Evolutionary conservation across 1,140 invertebrate genomes (phyloP), one percentile per base, ranked within the genome.

Genomic region (Bombus sylvicola): DNA sequence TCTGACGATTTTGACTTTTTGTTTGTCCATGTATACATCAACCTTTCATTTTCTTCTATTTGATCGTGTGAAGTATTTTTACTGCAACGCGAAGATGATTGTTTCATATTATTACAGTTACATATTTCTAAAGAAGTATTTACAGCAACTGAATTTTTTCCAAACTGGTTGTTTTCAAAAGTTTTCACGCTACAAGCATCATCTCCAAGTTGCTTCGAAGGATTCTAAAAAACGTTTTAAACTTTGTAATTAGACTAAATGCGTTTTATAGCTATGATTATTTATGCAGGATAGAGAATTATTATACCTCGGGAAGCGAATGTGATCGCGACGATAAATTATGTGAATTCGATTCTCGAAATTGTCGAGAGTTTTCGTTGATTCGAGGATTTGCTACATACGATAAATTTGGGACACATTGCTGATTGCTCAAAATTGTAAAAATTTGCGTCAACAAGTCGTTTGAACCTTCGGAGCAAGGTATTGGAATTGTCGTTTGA

Each of bases 361-460:
- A n/a, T 12, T 25, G 57, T 25, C 22, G 25, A 25, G 64, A 47
- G 12, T 53, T 84, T 34, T 88, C 57, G n/a, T 83, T 8, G 39
- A 73, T 41, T 41, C 73, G 77, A 28, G 41, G 22, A 41, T 22
- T 77, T 28, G 77, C 10, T 34, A 64, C 39, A 15, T 88, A 73
- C 1, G 73, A 31, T 39, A 89, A 74, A 69, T 88, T 89, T 18
- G 81, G 68, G 31, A 88, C 69, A n/a, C 37, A 73, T 39, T 81
- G 87, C n/a, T 85, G 82, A 25, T 37, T 84, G 31, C 53, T 83
- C 13, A 89, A 37, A 18, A 86, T 66, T 18, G 53, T 47, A 15
- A 86, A 86, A 62, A 88, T 57, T 66, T 89, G 88, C 39, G 83
- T 64, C 10, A 89, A 18, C 25, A 89, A 25, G 47, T 89, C 78